Conservation (phyloP, 1,140 invertebrate species). For the Heliothis subflexa region DNA sequence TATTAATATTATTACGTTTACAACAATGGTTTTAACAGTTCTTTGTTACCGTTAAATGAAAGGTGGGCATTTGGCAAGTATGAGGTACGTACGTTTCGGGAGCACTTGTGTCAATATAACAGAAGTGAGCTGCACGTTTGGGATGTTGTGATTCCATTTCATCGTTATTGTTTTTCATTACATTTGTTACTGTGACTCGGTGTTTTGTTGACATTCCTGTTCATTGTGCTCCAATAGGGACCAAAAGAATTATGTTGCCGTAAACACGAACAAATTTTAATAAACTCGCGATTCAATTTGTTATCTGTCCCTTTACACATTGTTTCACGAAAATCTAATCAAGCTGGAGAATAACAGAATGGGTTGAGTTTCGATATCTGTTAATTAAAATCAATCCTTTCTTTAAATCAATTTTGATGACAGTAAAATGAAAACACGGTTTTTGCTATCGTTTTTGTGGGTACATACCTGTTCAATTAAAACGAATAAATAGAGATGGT, state of each 20-base stretch:
- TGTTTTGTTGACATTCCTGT: conserved; percentile 48
- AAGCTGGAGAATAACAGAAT: conserved; percentile 70
- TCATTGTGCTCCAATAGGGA: conserved; percentile 34
- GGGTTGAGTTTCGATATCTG: conserved; percentile 70
- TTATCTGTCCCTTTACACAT: conserved; percentile 72
- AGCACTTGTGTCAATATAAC: conserved; percentile 6
- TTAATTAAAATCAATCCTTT: conserved; percentile 78
- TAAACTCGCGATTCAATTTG: conserved; percentile 69
- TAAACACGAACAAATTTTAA: conserved; percentile 68
- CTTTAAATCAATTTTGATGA: conserved; percentile 58
- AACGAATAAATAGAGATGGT: no score
- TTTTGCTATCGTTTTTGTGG: conserved; percentile 34
- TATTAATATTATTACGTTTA: conserved; percentile 24
- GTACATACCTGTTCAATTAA: conserved; percentile 4
- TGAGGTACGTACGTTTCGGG: not conserved
- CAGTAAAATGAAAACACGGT: conserved; percentile 54
- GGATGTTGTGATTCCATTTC: conserved; percentile 41
- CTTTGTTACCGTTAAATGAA: not conserved
- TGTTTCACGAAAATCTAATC: conserved; percentile 76
- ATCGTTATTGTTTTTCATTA: conserved; percentile 49
- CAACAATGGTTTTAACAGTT: not conserved
- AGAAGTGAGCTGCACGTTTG: conserved; percentile 2
- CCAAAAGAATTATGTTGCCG: conserved; percentile 57
- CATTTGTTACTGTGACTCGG: conserved; percentile 33
- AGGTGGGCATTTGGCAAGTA: not conserved